Percentiles rank a stretch among this genome's conserved stretches.
Evolutionary conservation across 2,888 invertebrate species (phyloP).

Genomic region (Camptogramma bilineatum): DNA sequence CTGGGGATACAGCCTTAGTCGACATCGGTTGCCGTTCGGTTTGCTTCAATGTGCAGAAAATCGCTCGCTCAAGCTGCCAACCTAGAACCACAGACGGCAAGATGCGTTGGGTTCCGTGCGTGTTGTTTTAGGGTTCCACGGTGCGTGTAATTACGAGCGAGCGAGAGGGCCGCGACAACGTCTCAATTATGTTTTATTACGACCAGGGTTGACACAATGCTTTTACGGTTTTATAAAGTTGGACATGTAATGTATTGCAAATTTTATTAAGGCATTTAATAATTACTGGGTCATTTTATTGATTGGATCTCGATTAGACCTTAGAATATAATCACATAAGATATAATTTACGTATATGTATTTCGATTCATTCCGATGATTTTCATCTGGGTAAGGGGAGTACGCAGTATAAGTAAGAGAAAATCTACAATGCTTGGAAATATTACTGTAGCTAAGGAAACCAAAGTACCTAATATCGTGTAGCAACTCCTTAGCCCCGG

Average conservation of each 20-base stretch:
- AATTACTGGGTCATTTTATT: too few species aligned
- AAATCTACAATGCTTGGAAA: neutral
- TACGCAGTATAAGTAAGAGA: too few species aligned
- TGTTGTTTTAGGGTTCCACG: constrained; percentile 42
- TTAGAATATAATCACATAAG: too few species aligned
- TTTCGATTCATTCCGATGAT: too few species aligned
- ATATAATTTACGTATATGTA: too few species aligned
- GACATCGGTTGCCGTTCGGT: too few species aligned
- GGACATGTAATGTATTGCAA: too few species aligned
- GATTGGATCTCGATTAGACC: too few species aligned
- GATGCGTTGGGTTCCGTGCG: constrained; percentile 20
- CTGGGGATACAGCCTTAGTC: too few species aligned
- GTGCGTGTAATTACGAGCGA: constrained; percentile 46
- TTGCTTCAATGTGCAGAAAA: too few species aligned
- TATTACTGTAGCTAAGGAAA: neutral
- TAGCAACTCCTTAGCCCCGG: neutral
- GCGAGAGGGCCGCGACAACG: constrained; percentile 46
- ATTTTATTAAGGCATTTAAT: too few species aligned
- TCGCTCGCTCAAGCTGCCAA: neutral
- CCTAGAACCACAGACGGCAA: constrained; percentile 11
- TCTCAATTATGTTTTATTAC: constrained; percentile 57
- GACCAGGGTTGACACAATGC: constrained; percentile 37
- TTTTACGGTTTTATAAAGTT: neutral
- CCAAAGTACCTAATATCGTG: neutral
- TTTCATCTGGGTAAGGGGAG: too few species aligned